Evolutionary conservation across 1,140 invertebrate genomes (phyloP), one percentile per base, ranked within the genome.

Genomic region (Leptinotarsa undecemlineata): DNA sequence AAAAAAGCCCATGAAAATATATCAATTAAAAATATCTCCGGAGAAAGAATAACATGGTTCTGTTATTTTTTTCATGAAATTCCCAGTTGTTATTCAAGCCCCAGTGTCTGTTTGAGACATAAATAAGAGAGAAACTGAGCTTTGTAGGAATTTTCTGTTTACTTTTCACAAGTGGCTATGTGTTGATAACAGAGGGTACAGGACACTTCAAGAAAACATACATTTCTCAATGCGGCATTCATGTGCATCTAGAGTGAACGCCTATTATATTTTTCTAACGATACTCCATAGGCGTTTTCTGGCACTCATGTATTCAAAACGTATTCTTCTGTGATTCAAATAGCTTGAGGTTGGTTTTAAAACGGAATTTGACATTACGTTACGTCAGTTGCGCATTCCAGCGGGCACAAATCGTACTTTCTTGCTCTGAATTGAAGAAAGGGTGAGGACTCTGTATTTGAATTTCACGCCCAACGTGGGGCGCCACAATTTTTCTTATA

Each of bases 101-200:
- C 48, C 33, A n/a, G 48, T 69, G 68, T 61, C 70, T 71, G 68
- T 71, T 60, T 19, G n/a, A 71, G 48, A n/a, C 70, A 71, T 71
- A 71, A 71, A 71, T 63, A 69, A 69, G 48, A 62, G 48, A 48
- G 70, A 61, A 71, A 61, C 61, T 71, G 61, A 61, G 70, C 61
- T 71, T 62, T 62, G 42, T 63, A 71, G 70, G 61, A 61, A 71
- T 71, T 71, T 71, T 71, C 19, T 71, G 70, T 71, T 71, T 71
- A 71, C 70, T 47, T 71, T 71, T 71, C 70, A 62, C 70, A 71
- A 71, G 70, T 71, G 70, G 70, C 70, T 71, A 71, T 71, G 70
- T 71, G 70, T 62, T 71, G 70, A 71, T 71, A 71, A 71, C 48
- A 61, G 20, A 48, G 61, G 70, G 70, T 61, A 62, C n/a, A 57